Percentiles rank a stretch among this genome's conserved stretches.
Conservation (phyloP, 2,113 vertebrate species). For the Ornithorhynchus anatinus region DNA sequence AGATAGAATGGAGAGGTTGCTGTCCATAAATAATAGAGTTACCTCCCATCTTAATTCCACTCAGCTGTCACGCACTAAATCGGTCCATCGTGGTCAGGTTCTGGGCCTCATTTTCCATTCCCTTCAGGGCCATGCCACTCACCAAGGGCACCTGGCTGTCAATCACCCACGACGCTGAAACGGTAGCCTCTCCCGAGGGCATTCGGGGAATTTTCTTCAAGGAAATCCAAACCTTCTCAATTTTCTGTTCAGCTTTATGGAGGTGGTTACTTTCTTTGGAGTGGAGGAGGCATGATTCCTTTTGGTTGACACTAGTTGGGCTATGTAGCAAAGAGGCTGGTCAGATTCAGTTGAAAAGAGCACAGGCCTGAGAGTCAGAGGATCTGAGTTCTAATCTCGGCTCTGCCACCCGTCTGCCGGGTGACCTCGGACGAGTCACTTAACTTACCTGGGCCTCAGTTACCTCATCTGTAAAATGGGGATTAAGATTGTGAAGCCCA, state of each 20-base stretch:
- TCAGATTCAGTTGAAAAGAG: too few relatives aligned
- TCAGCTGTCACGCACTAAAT: slow-evolving; percentile 8
- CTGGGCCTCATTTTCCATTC: slow-evolving; percentile 5
- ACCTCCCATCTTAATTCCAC: slow-evolving; percentile 12
- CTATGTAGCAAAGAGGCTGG: too few relatives aligned
- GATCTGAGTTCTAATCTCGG: too few relatives aligned
- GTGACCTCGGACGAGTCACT: too few relatives aligned
- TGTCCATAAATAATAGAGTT: slow-evolving; percentile 15
- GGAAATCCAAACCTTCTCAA: slow-evolving; percentile 14
- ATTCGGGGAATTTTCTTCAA: slow-evolving; percentile 33
- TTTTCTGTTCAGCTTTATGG: slow-evolving; percentile 42
- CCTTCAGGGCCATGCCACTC: slow-evolving; percentile 28
- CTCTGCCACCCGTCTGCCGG: too few relatives aligned
- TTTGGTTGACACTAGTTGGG: slow-evolving; percentile 20
- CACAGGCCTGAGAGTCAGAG: too few relatives aligned
- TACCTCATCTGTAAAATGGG: too few relatives aligned
- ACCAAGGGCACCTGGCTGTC: slow-evolving; percentile 39
- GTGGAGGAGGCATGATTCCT: not conserved
- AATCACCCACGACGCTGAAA: slow-evolving; percentile 11
- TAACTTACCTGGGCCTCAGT: too few relatives aligned
- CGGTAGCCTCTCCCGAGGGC: not conserved
- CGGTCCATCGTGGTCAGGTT: not conserved
- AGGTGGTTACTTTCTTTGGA: slow-evolving; percentile 35
- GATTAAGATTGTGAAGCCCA: too few relatives aligned
- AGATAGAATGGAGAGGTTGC: not conserved